A percentile compares a stretch with the other conserved stretches of the same genome.
Conservation (phyloP, 2,797 vertebrate genomes). For the Mastacembelus armatus region DNA sequence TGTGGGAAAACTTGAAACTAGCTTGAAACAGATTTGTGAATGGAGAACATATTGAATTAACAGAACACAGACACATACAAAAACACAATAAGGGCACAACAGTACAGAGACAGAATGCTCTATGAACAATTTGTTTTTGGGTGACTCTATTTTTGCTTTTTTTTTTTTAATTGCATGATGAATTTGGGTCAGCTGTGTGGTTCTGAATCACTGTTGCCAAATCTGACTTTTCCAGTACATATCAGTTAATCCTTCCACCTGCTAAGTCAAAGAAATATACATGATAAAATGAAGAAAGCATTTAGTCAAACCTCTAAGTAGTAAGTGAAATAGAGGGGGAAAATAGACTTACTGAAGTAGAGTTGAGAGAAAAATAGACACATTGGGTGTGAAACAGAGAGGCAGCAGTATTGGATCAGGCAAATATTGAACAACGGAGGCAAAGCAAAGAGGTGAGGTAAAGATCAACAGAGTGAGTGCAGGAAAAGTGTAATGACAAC, state of each 20-base stretch:
- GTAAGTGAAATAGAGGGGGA: conserved; percentile 28
- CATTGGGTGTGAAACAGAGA: conserved; percentile 22
- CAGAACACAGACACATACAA: too few relatives aligned
- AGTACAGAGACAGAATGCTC: too few relatives aligned
- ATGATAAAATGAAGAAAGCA: background rate
- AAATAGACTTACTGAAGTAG: conserved; percentile 42
- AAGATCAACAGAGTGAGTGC: conserved; percentile 33
- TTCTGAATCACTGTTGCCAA: background rate
- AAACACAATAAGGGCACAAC: too few relatives aligned
- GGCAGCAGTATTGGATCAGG: conserved; percentile 36
- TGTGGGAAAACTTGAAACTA: too few relatives aligned
- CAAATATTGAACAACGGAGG: conserved; percentile 54
- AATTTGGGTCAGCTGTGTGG: background rate
- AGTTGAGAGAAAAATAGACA: conserved; percentile 47
- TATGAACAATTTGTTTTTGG: too few relatives aligned
- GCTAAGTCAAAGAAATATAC: background rate
- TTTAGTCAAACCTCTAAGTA: conserved; percentile 5
- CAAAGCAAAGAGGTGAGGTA: conserved; percentile 31
- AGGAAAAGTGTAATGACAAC: conserved; percentile 14
- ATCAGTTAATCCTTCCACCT: background rate
- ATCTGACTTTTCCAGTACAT: too few relatives aligned
- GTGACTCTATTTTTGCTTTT: too few relatives aligned
- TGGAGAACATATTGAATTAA: too few relatives aligned
- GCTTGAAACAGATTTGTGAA: too few relatives aligned
- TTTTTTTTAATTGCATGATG: background rate